Evolutionary conservation across 2,797 vertebrate species (phyloP), one percentile per base, ranked within the genome.

Genomic region (Meda fulgida): DNA sequence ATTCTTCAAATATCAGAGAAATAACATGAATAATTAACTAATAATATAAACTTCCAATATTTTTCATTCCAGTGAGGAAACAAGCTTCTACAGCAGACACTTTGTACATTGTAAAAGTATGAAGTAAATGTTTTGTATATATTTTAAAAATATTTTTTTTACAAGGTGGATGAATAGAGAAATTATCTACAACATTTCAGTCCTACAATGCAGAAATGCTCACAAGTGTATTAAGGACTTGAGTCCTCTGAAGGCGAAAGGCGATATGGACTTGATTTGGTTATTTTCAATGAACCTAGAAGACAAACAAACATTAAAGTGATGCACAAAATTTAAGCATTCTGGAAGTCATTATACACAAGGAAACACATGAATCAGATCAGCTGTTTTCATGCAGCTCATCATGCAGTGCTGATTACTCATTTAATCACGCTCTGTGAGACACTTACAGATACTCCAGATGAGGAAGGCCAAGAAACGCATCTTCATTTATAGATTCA

Each of bases 251-350:
- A 99, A 99, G 92, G 97, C 97, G 84, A 96, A 93, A 77, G 97
- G 97, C 85, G 98, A 98, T 94, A 99, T 97, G 5, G 96, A 96
- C 87, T 96, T 96, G 93, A 99, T 98, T 91, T 96, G 97, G 96
- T 99, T 99, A 94, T 99, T 99, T 93, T 99, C 98, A 90, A 99
- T 97, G 93, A 99, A 99, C 93, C 98, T 99, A 95, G 84, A 95
- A 96, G 40, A 91, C 38, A 31, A 3, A 78, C 6, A 3, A 43
- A 43, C 21, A 31, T 48, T 46, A 46, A 23, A 0, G 1, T 10
- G 76, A 65, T 79, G 38, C 19, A 19, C 4, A 19, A 78, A 3
- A 58, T n/a, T 58, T 23, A 29, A 65, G 60, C 14, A 31, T 65
- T 65, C 2, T n/a, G n/a, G n/a, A 63, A 63, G 38, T 38, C 4